phyloP scores from a whole-genome alignment of 1,140 invertebrate species.

The Lasaia peninsularis region DNA sequence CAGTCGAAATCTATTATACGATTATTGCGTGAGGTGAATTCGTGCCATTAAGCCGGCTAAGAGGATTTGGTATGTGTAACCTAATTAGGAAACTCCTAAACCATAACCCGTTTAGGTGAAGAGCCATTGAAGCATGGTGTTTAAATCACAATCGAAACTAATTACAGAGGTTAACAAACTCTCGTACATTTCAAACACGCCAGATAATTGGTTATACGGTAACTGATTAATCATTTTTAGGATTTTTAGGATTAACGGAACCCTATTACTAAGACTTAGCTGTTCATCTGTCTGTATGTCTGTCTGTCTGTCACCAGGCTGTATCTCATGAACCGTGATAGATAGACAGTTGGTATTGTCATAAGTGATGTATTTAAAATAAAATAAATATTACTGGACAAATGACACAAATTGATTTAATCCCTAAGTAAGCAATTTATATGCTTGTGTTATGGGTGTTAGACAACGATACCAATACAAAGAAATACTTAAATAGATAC shows the following conservation, averaged over 20 bases:
- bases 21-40: background rate
- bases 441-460: too few species aligned
- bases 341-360: background rate
- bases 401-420: too few species aligned
- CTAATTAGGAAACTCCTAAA: conserved; percentile 12
- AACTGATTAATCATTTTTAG: background rate
- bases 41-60: conserved; percentile 2
- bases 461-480: too few species aligned
- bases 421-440: too few species aligned
- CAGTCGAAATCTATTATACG: background rate
- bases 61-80: conserved; percentile 8
- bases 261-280: too few species aligned
- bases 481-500: too few species aligned
- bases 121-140: conserved; percentile 27
- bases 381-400: too few species aligned
- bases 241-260: background rate
- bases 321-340: too few species aligned
- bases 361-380: background rate
- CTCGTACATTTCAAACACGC: conserved; percentile 30
- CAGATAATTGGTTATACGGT: conserved; percentile 30
- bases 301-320: too few species aligned
- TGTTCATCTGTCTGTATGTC: too few species aligned
- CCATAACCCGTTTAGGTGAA: conserved; percentile 29
- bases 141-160: conserved; percentile 34
- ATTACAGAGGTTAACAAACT: conserved; percentile 35